A percentile compares a stretch with the other conserved stretches of the same genome.
Evolutionary conservation across 2,888 invertebrate genomes (phyloP).

Genomic region (Drosophila affinis): DNA sequence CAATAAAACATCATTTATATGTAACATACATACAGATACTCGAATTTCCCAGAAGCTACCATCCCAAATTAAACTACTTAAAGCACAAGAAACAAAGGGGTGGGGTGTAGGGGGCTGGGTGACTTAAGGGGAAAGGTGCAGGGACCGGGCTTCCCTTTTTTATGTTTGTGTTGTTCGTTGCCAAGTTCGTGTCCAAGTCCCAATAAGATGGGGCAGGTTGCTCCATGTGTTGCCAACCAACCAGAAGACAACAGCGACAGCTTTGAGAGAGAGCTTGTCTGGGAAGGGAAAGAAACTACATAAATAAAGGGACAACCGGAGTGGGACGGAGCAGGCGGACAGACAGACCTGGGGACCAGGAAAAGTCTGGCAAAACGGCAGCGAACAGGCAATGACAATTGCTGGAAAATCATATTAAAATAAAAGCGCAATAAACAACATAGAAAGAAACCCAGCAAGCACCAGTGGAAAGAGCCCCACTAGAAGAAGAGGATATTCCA

Average conservation of each 20-base stretch:
- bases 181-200: slow-evolving; percentile 39
- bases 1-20: slow-evolving; percentile 36
- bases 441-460: slow-evolving; percentile 5
- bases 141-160: neutral
- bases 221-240: slow-evolving; percentile 32
- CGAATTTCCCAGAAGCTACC: slow-evolving; percentile 31
- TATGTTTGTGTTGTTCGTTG: slow-evolving; percentile 7
- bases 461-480: too few species aligned
- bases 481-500: neutral
- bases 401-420: slow-evolving; percentile 65
- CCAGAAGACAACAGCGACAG: slow-evolving; percentile 25
- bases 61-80: slow-evolving; percentile 43
- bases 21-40: slow-evolving; percentile 1
- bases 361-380: slow-evolving; percentile 43
- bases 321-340: neutral
- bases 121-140: neutral
- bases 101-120: too few species aligned
- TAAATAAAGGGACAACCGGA: slow-evolving; percentile 22
- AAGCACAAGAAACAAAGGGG: slow-evolving; percentile 21
- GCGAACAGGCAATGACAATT: slow-evolving; percentile 54
- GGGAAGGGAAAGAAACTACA: slow-evolving; percentile 19
- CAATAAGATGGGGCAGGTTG: slow-evolving; percentile 28
- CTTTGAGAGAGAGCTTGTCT: slow-evolving; percentile 43
- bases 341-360: neutral
- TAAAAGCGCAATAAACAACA: slow-evolving; percentile 57